Evolutionary conservation across 2,888 invertebrate species (phyloP).

Genomic region (Oligia strigilis): DNA sequence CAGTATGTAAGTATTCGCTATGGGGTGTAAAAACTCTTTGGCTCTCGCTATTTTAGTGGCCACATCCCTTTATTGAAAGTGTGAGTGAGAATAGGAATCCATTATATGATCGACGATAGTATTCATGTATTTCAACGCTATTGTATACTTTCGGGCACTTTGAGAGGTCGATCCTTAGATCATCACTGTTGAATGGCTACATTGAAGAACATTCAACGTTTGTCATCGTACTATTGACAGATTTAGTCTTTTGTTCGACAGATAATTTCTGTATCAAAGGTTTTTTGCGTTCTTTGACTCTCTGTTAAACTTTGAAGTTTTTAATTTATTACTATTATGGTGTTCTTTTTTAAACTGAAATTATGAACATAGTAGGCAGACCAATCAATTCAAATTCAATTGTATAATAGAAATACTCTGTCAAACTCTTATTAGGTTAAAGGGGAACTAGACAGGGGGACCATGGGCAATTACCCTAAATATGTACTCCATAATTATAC

Average conservation of each 20-base stretch:
- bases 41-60: constrained; percentile 39
- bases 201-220: constrained; percentile 70
- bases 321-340: constrained; percentile 13
- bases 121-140: constrained; percentile 81
- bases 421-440: background rate
- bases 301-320: constrained; percentile 19
- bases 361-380: background rate
- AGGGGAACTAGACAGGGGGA: too few relatives aligned
- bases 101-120: constrained; percentile 79
- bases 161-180: constrained; percentile 70
- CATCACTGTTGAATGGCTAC: constrained; percentile 72
- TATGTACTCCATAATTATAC: background rate
- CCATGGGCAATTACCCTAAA: too few relatives aligned
- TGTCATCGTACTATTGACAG: constrained; percentile 74
- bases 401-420: background rate
- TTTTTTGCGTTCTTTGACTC: constrained; percentile 29
- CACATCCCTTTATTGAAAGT: constrained; percentile 72
- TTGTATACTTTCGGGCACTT: constrained; percentile 76
- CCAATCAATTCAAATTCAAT: background rate
- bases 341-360: background rate
- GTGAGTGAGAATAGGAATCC: constrained; percentile 67
- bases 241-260: constrained; percentile 59
- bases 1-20: background rate
- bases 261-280: constrained; percentile 50
- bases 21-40: background rate